Base-by-base conservation (phyloP, 1,140 invertebrate species). In the Episyrphus balteatus region DNA sequence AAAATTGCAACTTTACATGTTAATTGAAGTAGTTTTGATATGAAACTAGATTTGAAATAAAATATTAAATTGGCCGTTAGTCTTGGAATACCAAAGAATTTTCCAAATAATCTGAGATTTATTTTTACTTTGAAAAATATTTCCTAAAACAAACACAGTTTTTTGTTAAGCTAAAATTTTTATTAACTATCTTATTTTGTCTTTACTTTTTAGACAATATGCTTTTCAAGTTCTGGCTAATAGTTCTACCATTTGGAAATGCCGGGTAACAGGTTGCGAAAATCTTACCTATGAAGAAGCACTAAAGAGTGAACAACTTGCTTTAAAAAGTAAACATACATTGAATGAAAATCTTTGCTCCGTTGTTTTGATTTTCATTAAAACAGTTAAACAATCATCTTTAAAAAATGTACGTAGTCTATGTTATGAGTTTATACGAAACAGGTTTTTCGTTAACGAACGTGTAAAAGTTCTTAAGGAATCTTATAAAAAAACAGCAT, bases 231-330 rank as follows among this genome's bases (percentile, higher is more conserved):
- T 94, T 50, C 95, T 97, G 65, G 71, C 94, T 33, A 94, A 92
- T 61, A 96, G 95, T 69, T 94, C 92, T 1, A 81, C 96, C 60
- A 87, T 96, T 36, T 98, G 93, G 94, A 86, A 90, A 44, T 98
- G 93, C 74, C 80, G 88, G 51, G 79, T 93, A 56, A 97, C 93
- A 26, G 92, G 92, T 10, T 86, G 86, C 68, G 81, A 84, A 26
- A 85, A 87, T 64, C 75, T 98, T 53, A 98, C 94, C 8, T 98
- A 85, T 63, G 81, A 88, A 64, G 94, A 98, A 73, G 94, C 94
- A 30, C 56, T 91, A 17, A 81, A 88, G 55, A 90, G 84, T 55
- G 94, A 98, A 71, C 80, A 85, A 56, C 80, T 81, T 62, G 86
- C 88, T 11, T 78, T 80, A 51, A 82, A 79, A 51, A 79, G 79